Conservation (phyloP, 2,113 vertebrate species). For the Phalacrocorax aristotelis region DNA sequence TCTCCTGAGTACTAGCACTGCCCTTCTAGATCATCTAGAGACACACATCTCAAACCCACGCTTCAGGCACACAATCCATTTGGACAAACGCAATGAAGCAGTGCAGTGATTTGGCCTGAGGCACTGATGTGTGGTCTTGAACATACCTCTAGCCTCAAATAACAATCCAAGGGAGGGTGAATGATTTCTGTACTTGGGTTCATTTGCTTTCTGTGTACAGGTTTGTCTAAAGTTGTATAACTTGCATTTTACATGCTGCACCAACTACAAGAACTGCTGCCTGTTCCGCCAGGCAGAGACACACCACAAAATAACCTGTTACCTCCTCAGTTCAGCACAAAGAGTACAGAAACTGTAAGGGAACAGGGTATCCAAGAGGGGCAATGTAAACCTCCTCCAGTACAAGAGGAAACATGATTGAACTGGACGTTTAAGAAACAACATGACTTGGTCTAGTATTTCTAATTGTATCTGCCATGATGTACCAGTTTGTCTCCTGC, state of each 20-base stretch:
- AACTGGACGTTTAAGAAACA: neutral
- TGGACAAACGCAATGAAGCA: neutral
- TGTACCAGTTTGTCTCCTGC: neutral
- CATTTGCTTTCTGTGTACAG: neutral
- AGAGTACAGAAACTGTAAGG: neutral
- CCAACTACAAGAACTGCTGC: neutral
- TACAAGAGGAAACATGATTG: neutral
- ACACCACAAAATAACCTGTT: neutral
- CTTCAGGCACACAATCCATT: neutral
- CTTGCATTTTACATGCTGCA: neutral
- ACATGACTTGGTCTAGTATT: neutral
- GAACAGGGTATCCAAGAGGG: neutral
- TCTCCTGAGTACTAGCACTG: neutral
- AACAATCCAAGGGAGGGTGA: neutral
- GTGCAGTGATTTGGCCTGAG: neutral
- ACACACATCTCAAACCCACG: neutral
- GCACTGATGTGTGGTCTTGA: neutral
- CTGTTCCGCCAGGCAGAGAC: neutral
- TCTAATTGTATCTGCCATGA: neutral
- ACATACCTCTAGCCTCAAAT: neutral
- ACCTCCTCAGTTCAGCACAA: neutral
- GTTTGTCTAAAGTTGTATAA: neutral
- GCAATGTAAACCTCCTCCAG: neutral
- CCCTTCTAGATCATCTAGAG: neutral
- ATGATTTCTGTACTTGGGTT: neutral